phyloP scores from a whole-genome alignment of 2,888 invertebrate species.

The Cantharis rufa region DNA sequence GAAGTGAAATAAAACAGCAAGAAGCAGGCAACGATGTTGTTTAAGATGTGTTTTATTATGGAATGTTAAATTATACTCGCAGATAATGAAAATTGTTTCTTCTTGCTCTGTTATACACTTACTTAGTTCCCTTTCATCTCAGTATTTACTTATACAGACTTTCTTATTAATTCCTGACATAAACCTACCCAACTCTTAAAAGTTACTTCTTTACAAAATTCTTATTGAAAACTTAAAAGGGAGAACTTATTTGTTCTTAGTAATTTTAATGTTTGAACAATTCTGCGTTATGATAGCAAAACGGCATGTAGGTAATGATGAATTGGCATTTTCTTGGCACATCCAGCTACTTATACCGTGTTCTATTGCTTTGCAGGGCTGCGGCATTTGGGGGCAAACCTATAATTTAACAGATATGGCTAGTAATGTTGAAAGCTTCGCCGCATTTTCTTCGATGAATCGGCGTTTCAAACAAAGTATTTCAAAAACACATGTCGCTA shows the following conservation, averaged over 20 bases:
- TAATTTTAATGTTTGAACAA: neutral
- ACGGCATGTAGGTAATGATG: slow-evolving; percentile 14
- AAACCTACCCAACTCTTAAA: slow-evolving; percentile 26
- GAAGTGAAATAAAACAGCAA: slow-evolving; percentile 33
- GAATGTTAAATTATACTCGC: slow-evolving; percentile 38
- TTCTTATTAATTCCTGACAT: slow-evolving; percentile 37
- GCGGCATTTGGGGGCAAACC: slow-evolving; percentile 28
- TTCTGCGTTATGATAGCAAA: neutral
- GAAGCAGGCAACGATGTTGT: slow-evolving; percentile 29
- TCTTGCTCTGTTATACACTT: slow-evolving; percentile 20
- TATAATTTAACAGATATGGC: slow-evolving; percentile 33
- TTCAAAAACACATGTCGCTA: slow-evolving; percentile 28
- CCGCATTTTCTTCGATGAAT: slow-evolving; percentile 36
- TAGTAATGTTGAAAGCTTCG: slow-evolving; percentile 33
- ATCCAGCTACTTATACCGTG: slow-evolving; percentile 19
- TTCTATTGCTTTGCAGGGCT: slow-evolving; percentile 24
- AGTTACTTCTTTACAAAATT: neutral
- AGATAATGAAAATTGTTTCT: slow-evolving; percentile 36
- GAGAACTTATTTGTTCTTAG: neutral
- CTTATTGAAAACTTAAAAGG: neutral
- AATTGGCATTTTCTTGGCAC: slow-evolving; percentile 31
- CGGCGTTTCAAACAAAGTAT: slow-evolving; percentile 29
- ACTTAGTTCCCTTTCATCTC: slow-evolving; percentile 33
- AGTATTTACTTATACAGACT: slow-evolving; percentile 34
- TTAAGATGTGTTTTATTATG: slow-evolving; percentile 35